Conservation (phyloP, 2,888 invertebrate species). For the Invenusta paracnida region DNA sequence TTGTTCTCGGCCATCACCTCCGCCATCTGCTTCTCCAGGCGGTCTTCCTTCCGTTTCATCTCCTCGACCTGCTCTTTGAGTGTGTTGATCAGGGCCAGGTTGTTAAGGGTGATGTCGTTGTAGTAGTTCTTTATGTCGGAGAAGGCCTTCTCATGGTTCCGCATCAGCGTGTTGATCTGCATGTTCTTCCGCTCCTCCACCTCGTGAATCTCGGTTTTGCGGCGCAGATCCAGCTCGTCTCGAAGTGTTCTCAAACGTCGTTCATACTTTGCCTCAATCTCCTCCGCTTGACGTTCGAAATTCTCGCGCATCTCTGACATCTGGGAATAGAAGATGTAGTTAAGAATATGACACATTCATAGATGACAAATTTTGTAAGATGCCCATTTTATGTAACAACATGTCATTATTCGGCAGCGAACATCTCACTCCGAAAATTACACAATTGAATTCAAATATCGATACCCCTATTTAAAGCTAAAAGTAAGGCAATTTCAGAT, state of each 20-base stretch:
- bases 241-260: constrained; percentile 71
- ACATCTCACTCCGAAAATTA: no score
- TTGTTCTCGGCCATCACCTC: constrained; percentile 73
- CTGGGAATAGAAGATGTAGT: constrained; percentile 55
- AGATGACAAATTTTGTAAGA: no score
- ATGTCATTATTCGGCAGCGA: no score
- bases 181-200: constrained; percentile 84
- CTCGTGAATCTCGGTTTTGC: constrained; percentile 65
- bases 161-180: constrained; percentile 74
- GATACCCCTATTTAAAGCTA: no score
- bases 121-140: constrained; percentile 87
- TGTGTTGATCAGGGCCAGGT: constrained; percentile 80
- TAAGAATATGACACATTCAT: no score
- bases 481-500: no score
- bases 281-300: constrained; percentile 69
- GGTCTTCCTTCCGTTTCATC: constrained; percentile 69
- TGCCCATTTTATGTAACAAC: no score
- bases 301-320: constrained; percentile 66
- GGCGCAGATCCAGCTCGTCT: constrained; percentile 68
- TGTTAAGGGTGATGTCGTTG: constrained; percentile 86
- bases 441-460: no score
- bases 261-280: constrained; percentile 71
- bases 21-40: constrained; percentile 68
- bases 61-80: constrained; percentile 67
- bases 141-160: constrained; percentile 77